A percentile compares a stretch with the other conserved stretches of the same genome.
Evolutionary conservation across 2,888 invertebrate species (phyloP).

Genomic region (Agrochola lota): DNA sequence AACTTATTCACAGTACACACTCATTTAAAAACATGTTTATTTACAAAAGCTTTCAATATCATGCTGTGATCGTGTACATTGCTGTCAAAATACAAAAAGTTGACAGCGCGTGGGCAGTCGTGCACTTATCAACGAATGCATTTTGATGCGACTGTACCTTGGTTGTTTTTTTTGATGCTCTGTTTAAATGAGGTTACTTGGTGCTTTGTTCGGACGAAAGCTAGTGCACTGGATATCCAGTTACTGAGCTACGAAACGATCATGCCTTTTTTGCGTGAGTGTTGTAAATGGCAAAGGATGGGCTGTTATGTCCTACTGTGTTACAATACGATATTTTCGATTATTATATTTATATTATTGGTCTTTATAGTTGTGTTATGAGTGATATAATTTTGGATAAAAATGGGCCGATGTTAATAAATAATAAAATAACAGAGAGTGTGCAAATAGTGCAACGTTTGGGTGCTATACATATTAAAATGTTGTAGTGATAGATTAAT

Average conservation of each 20-base stretch:
- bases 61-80: constrained; percentile 53
- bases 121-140: constrained; percentile 62
- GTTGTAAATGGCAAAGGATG: constrained; percentile 19
- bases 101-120: constrained; percentile 68
- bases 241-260: neutral
- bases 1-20: constrained; percentile 31
- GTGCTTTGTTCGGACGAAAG: constrained; percentile 32
- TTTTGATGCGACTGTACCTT: constrained; percentile 50
- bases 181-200: constrained; percentile 42
- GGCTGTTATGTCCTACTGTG: constrained; percentile 18
- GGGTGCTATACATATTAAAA: no score
- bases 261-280: constrained; percentile 14
- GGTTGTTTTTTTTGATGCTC: constrained; percentile 52
- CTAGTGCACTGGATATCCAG: constrained; percentile 15
- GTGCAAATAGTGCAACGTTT: neutral
- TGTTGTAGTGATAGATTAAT: neutral
- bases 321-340: neutral
- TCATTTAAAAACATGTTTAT: constrained; percentile 50
- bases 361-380: neutral
- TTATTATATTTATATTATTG: constrained; percentile 8
- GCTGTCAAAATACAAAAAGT: constrained; percentile 67
- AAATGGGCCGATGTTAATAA: neutral
- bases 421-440: no score
- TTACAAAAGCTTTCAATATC: constrained; percentile 60
- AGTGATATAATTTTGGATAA: neutral